Evolutionary conservation across 2,797 vertebrate genomes (phyloP).

Genomic region (Phaenicophaeus curvirostris): DNA sequence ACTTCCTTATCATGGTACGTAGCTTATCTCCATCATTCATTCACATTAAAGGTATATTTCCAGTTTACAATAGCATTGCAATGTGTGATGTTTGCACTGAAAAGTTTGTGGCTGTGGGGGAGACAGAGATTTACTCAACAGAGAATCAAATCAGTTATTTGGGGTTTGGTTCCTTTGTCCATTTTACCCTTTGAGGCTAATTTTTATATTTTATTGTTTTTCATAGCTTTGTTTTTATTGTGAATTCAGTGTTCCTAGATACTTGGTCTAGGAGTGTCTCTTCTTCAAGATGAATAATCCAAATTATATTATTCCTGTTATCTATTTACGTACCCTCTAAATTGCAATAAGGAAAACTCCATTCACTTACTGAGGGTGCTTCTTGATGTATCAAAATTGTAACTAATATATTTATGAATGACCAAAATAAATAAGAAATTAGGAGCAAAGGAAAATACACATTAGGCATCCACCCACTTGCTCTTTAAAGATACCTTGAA

Average conservation of each 20-base stretch:
- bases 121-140: background rate
- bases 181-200: background rate
- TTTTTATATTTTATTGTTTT: background rate
- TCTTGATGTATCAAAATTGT: background rate
- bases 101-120: background rate
- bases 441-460: background rate
- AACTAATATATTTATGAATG: background rate
- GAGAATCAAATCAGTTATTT: background rate
- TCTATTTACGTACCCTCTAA: background rate
- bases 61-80: background rate
- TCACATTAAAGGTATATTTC: background rate
- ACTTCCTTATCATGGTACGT: background rate
- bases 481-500: background rate
- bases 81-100: background rate
- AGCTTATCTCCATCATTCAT: background rate
- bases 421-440: background rate
- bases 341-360: background rate
- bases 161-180: background rate
- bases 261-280: background rate
- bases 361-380: background rate
- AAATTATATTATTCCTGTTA: background rate
- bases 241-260: background rate
- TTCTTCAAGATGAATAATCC: background rate
- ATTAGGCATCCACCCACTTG: background rate
- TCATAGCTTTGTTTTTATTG: background rate